Evolutionary conservation across 2,888 invertebrate genomes (phyloP).

Genomic region (Xestia xanthographa): DNA sequence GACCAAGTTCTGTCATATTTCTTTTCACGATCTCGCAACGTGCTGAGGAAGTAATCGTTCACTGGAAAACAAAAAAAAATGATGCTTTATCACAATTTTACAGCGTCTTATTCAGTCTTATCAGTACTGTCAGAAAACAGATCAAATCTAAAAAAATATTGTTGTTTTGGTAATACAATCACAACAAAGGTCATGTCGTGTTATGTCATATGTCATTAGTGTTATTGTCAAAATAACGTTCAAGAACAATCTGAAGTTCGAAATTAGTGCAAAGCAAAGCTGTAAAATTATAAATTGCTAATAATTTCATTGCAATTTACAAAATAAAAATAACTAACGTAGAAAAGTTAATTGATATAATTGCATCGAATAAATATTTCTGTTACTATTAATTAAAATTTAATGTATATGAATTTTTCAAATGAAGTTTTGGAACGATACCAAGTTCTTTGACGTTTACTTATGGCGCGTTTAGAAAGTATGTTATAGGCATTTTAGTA

Average conservation of each 20-base stretch:
- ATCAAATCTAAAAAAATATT: neutral
- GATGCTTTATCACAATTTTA: conserved; percentile 17
- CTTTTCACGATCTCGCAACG: conserved; percentile 6
- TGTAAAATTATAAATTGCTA: too few relatives aligned
- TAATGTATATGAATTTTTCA: neutral
- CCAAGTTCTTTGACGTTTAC: neutral
- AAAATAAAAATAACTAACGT: neutral
- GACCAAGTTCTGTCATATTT: conserved; percentile 70
- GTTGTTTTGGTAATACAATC: conserved; percentile 4
- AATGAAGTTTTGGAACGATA: neutral
- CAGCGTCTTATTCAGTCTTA: conserved; percentile 39
- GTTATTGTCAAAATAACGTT: conserved; percentile 15
- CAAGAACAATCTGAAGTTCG: neutral
- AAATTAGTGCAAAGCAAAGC: neutral
- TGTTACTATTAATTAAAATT: neutral
- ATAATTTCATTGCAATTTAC: neutral
- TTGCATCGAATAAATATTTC: neutral
- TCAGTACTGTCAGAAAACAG: conserved; percentile 9
- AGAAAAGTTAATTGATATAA: neutral
- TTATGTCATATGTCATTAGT: too few relatives aligned
- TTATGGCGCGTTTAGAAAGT: neutral
- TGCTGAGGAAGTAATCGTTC: neutral
- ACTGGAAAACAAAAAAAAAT: conserved; percentile 10
- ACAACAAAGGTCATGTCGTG: conserved; percentile 13
- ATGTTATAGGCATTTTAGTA: neutral